Conservation (phyloP, 2,888 invertebrate species). For the Lycaena phlaeas region DNA sequence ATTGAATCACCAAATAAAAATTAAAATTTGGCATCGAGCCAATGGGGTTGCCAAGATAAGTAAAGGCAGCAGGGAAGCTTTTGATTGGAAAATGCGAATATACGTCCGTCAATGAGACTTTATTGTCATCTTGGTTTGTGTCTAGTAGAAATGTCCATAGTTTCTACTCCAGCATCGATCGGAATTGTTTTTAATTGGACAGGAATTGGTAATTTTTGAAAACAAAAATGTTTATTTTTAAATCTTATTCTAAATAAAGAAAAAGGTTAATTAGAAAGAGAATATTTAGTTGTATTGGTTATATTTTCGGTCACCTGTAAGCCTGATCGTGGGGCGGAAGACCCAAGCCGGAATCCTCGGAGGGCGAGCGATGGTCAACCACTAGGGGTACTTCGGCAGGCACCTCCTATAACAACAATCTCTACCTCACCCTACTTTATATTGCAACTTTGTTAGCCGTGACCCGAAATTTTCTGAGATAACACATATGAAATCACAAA, state of each 20-base stretch:
- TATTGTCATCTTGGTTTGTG: neutral
- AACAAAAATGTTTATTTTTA: slow-evolving; percentile 5
- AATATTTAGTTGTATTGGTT: slow-evolving; percentile 8
- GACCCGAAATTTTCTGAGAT: slow-evolving; percentile 9
- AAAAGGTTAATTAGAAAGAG: slow-evolving; percentile 1
- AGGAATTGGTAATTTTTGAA: too few species aligned
- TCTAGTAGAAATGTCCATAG: neutral
- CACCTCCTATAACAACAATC: slow-evolving; percentile 74
- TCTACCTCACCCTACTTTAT: slow-evolving; percentile 51
- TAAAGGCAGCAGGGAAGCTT: neutral
- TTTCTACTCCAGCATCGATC: too few species aligned
- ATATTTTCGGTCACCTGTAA: slow-evolving; percentile 73
- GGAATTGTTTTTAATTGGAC: too few species aligned
- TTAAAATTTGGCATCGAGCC: slow-evolving; percentile 54
- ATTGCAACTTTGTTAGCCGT: slow-evolving; percentile 9
- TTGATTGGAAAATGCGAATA: neutral
- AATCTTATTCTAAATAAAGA: slow-evolving; percentile 3
- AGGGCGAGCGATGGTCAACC: slow-evolving; percentile 87
- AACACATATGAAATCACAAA: neutral
- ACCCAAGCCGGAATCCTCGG: slow-evolving; percentile 96
- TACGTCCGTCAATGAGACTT: slow-evolving; percentile 6
- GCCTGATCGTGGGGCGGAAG: slow-evolving; percentile 83
- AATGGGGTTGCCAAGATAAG: slow-evolving; percentile 26
- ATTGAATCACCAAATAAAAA: slow-evolving; percentile 54
- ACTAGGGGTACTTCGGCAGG: slow-evolving; percentile 71